Conservation (phyloP, 2,113 vertebrate species). For the Apus apus region DNA sequence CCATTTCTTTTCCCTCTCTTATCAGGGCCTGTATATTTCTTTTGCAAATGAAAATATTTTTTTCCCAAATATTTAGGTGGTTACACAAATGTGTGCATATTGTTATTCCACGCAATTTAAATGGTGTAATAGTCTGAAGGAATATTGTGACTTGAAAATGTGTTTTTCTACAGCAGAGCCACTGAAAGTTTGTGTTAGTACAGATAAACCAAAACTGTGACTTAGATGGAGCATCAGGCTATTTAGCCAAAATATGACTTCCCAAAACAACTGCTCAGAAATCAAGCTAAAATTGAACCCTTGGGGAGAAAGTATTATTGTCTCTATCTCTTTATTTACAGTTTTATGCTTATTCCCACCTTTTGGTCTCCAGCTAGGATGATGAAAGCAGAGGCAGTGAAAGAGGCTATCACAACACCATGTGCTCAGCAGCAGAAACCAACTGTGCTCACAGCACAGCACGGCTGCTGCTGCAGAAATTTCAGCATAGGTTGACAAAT, state of each 20-base stretch:
- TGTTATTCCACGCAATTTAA: neutral
- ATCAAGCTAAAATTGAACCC: neutral
- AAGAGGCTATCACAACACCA: neutral
- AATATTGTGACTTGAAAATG: neutral
- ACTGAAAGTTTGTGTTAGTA: neutral
- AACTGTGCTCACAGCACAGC: neutral
- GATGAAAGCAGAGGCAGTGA: neutral
- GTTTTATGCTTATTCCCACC: neutral
- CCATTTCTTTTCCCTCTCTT: neutral
- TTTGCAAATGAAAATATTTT: neutral
- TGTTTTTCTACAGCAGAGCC: neutral
- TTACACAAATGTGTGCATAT: neutral
- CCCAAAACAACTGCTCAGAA: neutral
- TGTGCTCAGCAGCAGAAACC: neutral
- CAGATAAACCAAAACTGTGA: neutral
- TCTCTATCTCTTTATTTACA: neutral
- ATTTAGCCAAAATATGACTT: neutral
- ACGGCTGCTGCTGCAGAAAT: neutral
- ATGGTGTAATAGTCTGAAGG: neutral
- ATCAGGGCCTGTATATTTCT: neutral
- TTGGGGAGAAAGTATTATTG: neutral
- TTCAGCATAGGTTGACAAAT: neutral
- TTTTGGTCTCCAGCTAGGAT: conserved; percentile 2
- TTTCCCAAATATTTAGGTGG: neutral
- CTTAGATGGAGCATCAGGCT: neutral